Evolutionary conservation across 2,888 invertebrate species (phyloP), one percentile per base, ranked within the genome.

Genomic region (Pimpla rufipes): DNA sequence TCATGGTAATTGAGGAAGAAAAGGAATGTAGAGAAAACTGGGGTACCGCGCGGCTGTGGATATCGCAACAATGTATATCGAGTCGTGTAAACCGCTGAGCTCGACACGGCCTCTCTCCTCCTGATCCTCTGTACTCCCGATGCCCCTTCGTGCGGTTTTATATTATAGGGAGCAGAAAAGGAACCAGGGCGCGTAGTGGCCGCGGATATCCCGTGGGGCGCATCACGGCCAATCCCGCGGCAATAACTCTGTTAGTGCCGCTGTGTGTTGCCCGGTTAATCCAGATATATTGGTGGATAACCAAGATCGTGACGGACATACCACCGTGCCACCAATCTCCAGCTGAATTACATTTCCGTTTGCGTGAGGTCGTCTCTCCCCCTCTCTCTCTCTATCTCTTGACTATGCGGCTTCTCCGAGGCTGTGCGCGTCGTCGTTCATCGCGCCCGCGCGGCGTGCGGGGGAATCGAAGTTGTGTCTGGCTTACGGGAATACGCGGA

Each of bases 271-370:
- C 68, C 45, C 75, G 42, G 77, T 83, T 83, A 83, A 83, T 83
- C 82, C 74, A 83, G 82, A 83, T 83, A 83, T 83, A 83, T 83
- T 57, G 82, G 74, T 78, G 79, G 79, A 78, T 79, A 83, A 74
- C 74, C 78, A 75, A 83, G 82, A 79, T 83, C 82, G 82, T 79
- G 82, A 83, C 82, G 82, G 74, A 83, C 82, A 83, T 83, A 79
- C 62, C 59, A 16, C 70, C 68, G 67, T 71, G 66, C 59, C 79
- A 71, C 67, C 75, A 70, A 79, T 83, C 79, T 79, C 70, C 79
- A 47, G 52, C 75, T 40, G 79, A 83, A 83, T 83, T 79, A 79
- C 78, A 83, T 83, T 79, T 83, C 75, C 76, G 70, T 47, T 81
- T 71, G 64, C 66, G 45, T 55, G 64, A 70, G 68, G 29, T 29